Evolutionary conservation across 1,140 invertebrate species (phyloP), one percentile per base, ranked within the genome.

Genomic region (Neodiprion lecontei): DNA sequence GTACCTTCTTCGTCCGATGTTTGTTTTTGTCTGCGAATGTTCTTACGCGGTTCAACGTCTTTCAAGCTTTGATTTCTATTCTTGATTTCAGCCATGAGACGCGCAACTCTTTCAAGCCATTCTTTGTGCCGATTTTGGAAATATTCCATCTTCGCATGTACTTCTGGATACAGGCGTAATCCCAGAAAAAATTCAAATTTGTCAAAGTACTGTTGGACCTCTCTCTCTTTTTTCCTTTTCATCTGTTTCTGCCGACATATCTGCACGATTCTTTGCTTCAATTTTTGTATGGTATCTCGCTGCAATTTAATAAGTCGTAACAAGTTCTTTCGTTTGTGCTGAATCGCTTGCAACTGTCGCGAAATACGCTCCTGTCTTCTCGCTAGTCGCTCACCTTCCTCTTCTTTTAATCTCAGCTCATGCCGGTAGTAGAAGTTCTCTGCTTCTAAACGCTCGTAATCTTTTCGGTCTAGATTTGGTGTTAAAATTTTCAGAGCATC

Each of bases 391-490:
- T 74, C 66, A 23, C 7, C 5, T 9, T 75, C 49, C 17, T 71
- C 50, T 49, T 40, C 7, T 66, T 68, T n/a, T 48, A 47, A 65
- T 17, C 9, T 10, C 12, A 79, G 76, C 73, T 77, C 66, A 1
- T 71, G 67, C 11, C 73, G 50, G 71, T 77, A 79, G 67, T 72
- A 76, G 75, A 70, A 76, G 66, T 79, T 68, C 61, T 79, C 76
- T 10, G 75, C 78, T 50, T 77, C 76, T 17, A 79, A 66, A 48
- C 73, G 69, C 48, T 77, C 74, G 53, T 77, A 79, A 68, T 79
- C 76, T 21, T 75, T 69, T 73, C 74, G 75, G 14, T 70, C 76
- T n/a, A 79, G 48, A 77, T 76, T 77, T 23, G 78, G 74, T n/a
- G 65, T 70, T 21, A 68, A 11, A 7, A 68, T 66, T 8, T 67